Evolutionary conservation across 2,797 vertebrate species (phyloP).

Genomic region (Graptemys geographica): DNA sequence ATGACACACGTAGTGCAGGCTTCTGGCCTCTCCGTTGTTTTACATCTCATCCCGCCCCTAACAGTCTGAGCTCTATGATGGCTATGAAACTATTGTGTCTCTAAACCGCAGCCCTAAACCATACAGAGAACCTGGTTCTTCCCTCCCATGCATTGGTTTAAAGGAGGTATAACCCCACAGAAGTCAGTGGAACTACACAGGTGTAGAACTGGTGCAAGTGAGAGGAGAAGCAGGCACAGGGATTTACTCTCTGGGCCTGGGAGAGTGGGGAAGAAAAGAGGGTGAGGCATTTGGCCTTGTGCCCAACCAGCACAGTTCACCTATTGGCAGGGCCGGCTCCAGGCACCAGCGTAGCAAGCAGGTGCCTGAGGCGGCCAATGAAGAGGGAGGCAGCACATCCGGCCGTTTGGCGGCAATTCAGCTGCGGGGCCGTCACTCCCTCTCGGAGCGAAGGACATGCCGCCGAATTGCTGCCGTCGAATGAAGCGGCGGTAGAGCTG

Average conservation of each 20-base stretch:
- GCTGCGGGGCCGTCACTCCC: too few species aligned
- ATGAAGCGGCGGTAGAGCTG: too few species aligned
- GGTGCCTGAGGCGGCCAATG: too few species aligned
- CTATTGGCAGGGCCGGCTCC: neutral
- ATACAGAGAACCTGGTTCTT: neutral
- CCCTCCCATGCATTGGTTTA: neutral
- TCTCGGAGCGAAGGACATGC: too few species aligned
- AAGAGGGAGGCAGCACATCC: too few species aligned
- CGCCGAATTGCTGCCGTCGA: too few species aligned
- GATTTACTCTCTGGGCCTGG: neutral
- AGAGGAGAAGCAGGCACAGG: neutral
- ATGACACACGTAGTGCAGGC: neutral
- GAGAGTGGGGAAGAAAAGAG: neutral
- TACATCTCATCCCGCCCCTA: neutral
- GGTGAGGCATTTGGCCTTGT: neutral
- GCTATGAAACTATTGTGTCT: neutral
- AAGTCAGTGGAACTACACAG: neutral
- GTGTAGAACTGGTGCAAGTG: neutral
- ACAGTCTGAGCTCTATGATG: neutral
- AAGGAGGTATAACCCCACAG: neutral
- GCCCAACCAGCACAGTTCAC: neutral
- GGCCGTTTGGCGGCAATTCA: too few species aligned
- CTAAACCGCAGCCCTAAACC: neutral
- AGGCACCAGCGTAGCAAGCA: too few species aligned
- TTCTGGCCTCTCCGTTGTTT: too few species aligned